These are phyloP conservation scores for Nineta flava DNA, from an alignment of 2,888 invertebrate species.

Conservation along the genomic window DNA sequence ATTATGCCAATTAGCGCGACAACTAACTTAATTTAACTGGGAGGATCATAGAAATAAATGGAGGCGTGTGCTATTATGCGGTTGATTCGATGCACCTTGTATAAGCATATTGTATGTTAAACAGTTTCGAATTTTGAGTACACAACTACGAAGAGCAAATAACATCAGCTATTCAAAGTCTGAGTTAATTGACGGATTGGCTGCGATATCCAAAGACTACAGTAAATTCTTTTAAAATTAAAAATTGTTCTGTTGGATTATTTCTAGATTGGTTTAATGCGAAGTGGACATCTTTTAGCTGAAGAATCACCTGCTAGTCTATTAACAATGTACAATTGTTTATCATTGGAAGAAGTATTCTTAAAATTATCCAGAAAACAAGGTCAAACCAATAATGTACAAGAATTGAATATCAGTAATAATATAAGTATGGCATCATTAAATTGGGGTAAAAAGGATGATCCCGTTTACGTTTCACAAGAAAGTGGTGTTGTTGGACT, in stretches of 20 bases:
- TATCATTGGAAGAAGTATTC: constrained; percentile 82
- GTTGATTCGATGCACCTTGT: no score
- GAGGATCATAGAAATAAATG: no score
- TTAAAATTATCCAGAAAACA: constrained; percentile 74
- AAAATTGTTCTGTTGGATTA: constrained; percentile 4
- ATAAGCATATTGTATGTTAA: no score
- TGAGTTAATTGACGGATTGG: no score
- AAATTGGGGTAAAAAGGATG: constrained; percentile 68
- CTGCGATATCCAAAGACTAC: no score
- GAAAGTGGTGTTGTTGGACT: constrained; percentile 77
- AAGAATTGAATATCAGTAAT: constrained; percentile 49
- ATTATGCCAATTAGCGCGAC: no score
- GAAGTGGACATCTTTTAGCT: constrained; percentile 77
- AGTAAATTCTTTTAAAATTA: constrained; percentile 5
- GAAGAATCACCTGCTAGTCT: constrained; percentile 79
- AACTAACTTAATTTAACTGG: no score
- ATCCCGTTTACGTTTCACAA: constrained; percentile 69
- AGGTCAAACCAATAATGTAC: constrained; percentile 38
- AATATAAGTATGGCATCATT: constrained; percentile 68
- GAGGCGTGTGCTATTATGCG: no score
- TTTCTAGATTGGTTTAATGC: constrained; percentile 80
- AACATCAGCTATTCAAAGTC: no score
- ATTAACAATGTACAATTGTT: constrained; percentile 67
- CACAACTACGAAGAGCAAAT: no score
- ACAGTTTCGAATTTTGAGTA: no score